Evolutionary conservation across 2,797 vertebrate species (phyloP), one percentile per base, ranked within the genome.

Genomic region (Tauraco hartlaubi): DNA sequence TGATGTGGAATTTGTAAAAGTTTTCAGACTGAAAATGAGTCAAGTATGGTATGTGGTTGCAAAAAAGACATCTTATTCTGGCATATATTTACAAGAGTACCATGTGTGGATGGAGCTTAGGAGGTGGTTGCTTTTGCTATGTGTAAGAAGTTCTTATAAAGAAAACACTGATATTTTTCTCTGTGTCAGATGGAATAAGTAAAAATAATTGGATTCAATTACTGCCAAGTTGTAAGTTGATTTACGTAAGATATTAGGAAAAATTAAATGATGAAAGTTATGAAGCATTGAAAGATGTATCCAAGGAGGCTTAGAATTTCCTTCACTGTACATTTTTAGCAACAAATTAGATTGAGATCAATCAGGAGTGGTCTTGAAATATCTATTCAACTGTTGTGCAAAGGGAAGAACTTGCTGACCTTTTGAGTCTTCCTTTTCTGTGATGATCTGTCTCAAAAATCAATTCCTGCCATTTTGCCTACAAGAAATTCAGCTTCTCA

Each of bases 271-370:
- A 84, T 55, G 62, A 66, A 84, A 81, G 43, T 78, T 86, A 64
- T 16, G 43, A 90, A 73, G 88, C 43, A 59, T 69, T 76, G 69
- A 58, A 83, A 66, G 79, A 79, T 84, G 28, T 55, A 78, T 59
- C 43, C 31, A 59, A 92, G 80, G 74, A 92, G 74, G 59, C 55
- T 86, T 92, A 78, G 59, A 79, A 92, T 93, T 95, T 96, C 83
- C 90, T 92, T 88, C 77, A 52, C 55, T 88, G 58, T 76, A 95
- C 67, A 16, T 81, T 92, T 95, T 94, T 94, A 92, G 73, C 41
- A 84, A 59, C 90, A 92, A 96, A 94, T 94, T 73, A 96, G 80
- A 67, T 84, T 84, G 83, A 96, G 96, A 95, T 95, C 85, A 92
- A 76, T 93, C 92, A 92, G 90, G 55, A 94, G 26, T 0, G 0